phyloP scores from a whole-genome alignment of 2,113 vertebrate species.

The Silurus meridionalis region DNA sequence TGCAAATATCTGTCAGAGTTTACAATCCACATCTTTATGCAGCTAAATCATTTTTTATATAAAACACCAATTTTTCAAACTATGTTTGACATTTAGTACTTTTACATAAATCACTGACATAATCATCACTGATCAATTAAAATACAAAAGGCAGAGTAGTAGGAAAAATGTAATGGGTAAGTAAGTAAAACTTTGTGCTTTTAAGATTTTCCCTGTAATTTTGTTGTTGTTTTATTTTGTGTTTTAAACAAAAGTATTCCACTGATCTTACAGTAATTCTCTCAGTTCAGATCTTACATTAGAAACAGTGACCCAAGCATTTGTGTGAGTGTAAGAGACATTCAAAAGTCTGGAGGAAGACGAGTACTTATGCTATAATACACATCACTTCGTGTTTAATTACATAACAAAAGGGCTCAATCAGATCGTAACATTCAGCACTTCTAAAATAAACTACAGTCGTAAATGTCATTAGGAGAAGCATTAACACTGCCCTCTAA shows the following conservation, averaged over 20 bases:
- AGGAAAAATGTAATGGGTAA: not conserved
- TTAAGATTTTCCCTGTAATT: constrained; percentile 61
- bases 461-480: not conserved
- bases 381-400: not conserved
- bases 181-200: constrained; percentile 72
- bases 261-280: constrained; percentile 10
- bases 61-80: constrained; percentile 37
- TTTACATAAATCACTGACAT: not conserved
- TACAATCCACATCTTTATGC: constrained; percentile 41
- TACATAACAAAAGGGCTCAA: not conserved
- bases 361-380: not conserved
- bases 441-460: not conserved
- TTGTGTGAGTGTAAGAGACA: not conserved
- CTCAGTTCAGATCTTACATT: not conserved
- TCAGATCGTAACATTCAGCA: not conserved
- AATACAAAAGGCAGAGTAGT: not conserved
- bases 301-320: not conserved
- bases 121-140: not conserved
- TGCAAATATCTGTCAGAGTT: constrained; percentile 49
- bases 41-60: constrained; percentile 7
- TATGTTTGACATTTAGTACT: constrained; percentile 23
- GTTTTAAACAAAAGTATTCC: constrained; percentile 2
- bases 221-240: constrained; percentile 17
- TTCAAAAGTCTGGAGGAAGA: not conserved
- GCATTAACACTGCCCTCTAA: constrained; percentile 4